Conservation (phyloP, 2,113 vertebrate species). For the Brevimyrus niger region DNA sequence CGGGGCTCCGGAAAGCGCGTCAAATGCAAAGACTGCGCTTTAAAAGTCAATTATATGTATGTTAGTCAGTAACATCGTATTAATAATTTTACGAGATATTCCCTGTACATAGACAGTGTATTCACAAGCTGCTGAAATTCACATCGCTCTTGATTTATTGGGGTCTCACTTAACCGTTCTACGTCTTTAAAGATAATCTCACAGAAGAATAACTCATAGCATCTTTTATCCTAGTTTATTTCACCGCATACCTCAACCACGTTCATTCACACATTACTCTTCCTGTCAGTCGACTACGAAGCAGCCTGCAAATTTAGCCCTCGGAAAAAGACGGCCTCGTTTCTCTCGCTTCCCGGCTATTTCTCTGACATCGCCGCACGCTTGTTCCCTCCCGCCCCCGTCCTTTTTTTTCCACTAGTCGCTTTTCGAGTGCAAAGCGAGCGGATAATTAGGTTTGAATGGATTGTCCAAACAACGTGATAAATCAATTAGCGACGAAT, state of each 20-base stretch:
- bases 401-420: not conserved
- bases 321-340: not conserved
- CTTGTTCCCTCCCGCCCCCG: not conserved
- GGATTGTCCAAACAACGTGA: not conserved
- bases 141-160: not conserved
- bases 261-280: not conserved
- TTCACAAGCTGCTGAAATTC: not conserved
- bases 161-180: not conserved
- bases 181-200: not conserved
- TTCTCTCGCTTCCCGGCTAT: not conserved
- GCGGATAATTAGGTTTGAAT: slow-evolving; percentile 7
- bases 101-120: not conserved
- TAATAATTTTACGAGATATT: not conserved
- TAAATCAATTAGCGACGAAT: not conserved
- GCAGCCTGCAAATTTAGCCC: not conserved
- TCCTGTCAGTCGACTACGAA: not conserved
- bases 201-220: not conserved
- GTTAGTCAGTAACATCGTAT: not conserved
- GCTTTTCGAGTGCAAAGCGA: not conserved
- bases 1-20: not conserved
- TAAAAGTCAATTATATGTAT: not conserved
- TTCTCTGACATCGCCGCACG: not conserved
- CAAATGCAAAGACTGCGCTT: not conserved
- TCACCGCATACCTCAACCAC: not conserved
- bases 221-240: not conserved